Conservation (phyloP, 2,113 vertebrate species). For the Ciconia boyciana region DNA sequence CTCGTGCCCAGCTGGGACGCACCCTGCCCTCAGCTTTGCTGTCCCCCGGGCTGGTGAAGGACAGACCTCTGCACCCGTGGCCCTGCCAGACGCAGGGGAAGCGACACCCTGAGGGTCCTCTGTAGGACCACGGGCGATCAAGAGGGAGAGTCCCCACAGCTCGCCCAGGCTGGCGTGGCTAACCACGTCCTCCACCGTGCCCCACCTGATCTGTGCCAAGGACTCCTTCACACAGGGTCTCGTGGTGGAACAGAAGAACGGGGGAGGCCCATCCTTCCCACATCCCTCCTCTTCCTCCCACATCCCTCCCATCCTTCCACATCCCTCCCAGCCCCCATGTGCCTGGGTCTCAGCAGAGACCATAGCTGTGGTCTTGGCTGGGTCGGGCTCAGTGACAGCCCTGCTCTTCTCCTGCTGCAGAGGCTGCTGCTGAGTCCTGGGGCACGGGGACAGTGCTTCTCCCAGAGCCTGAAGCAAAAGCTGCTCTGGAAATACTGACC, state of each 20-base stretch:
- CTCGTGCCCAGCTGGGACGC: background rate
- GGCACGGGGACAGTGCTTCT: background rate
- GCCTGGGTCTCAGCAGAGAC: background rate
- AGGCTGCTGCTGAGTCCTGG: background rate
- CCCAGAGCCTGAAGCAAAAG: background rate
- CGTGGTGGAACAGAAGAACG: background rate
- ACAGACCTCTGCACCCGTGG: accelerated
- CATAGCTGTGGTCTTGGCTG: background rate
- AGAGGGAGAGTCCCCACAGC: background rate
- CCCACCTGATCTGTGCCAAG: background rate
- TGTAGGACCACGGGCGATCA: background rate
- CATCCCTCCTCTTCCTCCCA: background rate
- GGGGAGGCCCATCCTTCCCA: background rate
- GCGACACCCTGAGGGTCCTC: accelerated
- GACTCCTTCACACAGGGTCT: background rate
- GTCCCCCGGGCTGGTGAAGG: background rate
- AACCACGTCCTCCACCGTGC: accelerated
- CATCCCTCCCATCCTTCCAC: background rate
- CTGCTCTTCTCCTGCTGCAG: background rate
- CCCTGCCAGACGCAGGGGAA: accelerated
- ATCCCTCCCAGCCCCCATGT: background rate
- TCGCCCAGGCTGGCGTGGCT: background rate
- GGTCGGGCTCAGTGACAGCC: background rate
- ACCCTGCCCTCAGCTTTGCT: background rate
- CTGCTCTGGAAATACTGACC: background rate